Evolutionary conservation across 2,113 vertebrate species (phyloP).

Genomic region (Hippocampus guttulatus): DNA sequence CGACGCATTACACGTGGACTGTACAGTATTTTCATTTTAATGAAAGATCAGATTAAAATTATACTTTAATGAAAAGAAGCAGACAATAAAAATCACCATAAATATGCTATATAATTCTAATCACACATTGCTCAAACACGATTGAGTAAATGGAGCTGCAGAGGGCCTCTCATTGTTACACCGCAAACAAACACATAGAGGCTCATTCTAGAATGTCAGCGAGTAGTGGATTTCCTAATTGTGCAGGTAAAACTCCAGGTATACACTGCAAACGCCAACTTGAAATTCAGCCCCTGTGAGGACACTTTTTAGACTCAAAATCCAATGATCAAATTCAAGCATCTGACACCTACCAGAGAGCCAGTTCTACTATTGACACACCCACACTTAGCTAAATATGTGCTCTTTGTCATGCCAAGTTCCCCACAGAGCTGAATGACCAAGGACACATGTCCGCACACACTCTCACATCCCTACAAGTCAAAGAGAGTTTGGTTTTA

Average conservation of each 20-base stretch:
- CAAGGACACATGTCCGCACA: not conserved
- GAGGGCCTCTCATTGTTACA: constrained; percentile 50
- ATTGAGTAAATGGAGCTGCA: constrained; percentile 51
- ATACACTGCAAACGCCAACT: constrained; percentile 1
- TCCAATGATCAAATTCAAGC: not conserved
- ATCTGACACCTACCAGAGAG: not conserved
- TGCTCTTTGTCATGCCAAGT: not conserved
- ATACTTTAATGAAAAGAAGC: constrained; percentile 67
- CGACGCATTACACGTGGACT: constrained; percentile 33
- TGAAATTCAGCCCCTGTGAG: not conserved
- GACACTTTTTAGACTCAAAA: not conserved
- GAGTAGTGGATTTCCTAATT: constrained; percentile 36
- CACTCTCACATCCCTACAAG: constrained; percentile 1
- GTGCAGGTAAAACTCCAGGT: constrained; percentile 43
- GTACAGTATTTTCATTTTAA: constrained; percentile 48
- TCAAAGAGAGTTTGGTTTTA: constrained; percentile 20
- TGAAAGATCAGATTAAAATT: constrained; percentile 65
- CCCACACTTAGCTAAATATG: not conserved
- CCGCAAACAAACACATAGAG: constrained; percentile 48
- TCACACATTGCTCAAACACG: constrained; percentile 54
- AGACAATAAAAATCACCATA: constrained; percentile 62
- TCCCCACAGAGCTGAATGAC: not conserved
- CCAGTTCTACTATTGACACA: constrained; percentile 4
- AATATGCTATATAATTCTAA: constrained; percentile 66
- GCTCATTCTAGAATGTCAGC: constrained; percentile 36